Base-by-base conservation (phyloP, 2,888 invertebrate genomes). In the Callyntrura sp. region DNA sequence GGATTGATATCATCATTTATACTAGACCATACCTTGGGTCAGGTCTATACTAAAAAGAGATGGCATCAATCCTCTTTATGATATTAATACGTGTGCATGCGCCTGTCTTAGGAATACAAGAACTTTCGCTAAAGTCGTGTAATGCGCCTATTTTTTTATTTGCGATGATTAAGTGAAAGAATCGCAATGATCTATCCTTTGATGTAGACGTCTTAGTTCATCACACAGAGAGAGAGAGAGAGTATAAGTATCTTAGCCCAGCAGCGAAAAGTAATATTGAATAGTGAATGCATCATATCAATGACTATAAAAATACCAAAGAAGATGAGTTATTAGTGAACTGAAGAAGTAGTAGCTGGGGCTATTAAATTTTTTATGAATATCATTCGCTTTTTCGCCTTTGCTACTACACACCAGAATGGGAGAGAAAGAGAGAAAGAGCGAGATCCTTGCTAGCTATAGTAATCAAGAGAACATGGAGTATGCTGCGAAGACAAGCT, bases 361-460 rank as follows among this genome's bases (percentile, higher is more conserved):
- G 62, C 76, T 84, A 78, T 62, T 88, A 88, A 88, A 84, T 88
- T 62, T 83, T 88, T 76, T 76, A 88, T 88, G 55, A 88, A 88
- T 84, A 88, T 88, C 68, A 84, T 76, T 51, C 88, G 62, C 88
- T 45, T 62, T 23, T 28, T 62, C 48, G 35, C 57, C 25, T 9
- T 9, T 35, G 35, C 35, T 35, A n/a, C n/a, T n/a, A n/a, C n/a
- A n/a, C n/a, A n/a, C n/a, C 35, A 6, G 6, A 35, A 6, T 4
- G 35, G 3, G 35, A 35, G 35, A 35, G 35, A 6, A 35, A 35
- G 35, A 35, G 6, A 35, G 35, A 4, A 35, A 35, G 65, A 73
- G n/a, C n/a, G 14, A 84, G 60, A 81, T 70, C n/a, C 76, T 73
- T 70, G 17, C 14, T 48, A 28, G 55, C 51, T n/a, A n/a, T n/a